A percentile compares a stretch with the other conserved stretches of the same genome.
Evolutionary conservation across 1,140 invertebrate species (phyloP).

Genomic region (Piezodorus guildinii): DNA sequence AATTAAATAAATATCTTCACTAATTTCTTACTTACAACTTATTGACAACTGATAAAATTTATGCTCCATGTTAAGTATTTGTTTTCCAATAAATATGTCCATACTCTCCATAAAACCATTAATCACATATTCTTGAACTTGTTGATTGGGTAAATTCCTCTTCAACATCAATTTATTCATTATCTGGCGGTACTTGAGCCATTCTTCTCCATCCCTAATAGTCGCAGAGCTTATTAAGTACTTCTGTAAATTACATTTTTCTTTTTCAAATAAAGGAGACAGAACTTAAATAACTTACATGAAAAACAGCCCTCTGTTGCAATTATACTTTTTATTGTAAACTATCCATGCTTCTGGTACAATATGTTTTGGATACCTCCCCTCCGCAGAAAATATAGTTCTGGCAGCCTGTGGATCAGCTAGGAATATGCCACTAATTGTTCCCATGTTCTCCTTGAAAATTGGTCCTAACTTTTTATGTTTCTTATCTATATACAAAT

Average conservation of each 20-base stretch:
- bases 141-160: slow-evolving; percentile 29
- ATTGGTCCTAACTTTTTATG: slow-evolving; percentile 63
- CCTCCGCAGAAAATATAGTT: slow-evolving; percentile 60
- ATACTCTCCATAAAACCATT: slow-evolving; percentile 23
- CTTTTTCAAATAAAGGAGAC: slow-evolving; percentile 16
- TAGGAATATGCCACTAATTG: slow-evolving; percentile 55
- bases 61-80: slow-evolving; percentile 25
- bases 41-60: slow-evolving; percentile 27
- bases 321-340: slow-evolving; percentile 59
- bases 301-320: slow-evolving; percentile 69
- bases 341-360: slow-evolving; percentile 69
- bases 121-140: slow-evolving; percentile 11
- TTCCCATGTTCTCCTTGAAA: slow-evolving; percentile 57
- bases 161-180: slow-evolving; percentile 61
- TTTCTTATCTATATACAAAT: slow-evolving; percentile 58
- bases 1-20: neutral
- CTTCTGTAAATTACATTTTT: neutral
- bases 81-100: slow-evolving; percentile 15
- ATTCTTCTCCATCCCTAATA: slow-evolving; percentile 61
- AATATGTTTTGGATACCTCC: slow-evolving; percentile 62
- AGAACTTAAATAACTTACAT: slow-evolving; percentile 47
- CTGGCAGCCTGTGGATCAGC: slow-evolving; percentile 55
- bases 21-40: slow-evolving; percentile 23
- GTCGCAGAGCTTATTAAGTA: neutral
- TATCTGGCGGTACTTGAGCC: slow-evolving; percentile 52